Evolutionary conservation across 2,113 vertebrate species (phyloP).

Genomic region (Butorides virescens): DNA sequence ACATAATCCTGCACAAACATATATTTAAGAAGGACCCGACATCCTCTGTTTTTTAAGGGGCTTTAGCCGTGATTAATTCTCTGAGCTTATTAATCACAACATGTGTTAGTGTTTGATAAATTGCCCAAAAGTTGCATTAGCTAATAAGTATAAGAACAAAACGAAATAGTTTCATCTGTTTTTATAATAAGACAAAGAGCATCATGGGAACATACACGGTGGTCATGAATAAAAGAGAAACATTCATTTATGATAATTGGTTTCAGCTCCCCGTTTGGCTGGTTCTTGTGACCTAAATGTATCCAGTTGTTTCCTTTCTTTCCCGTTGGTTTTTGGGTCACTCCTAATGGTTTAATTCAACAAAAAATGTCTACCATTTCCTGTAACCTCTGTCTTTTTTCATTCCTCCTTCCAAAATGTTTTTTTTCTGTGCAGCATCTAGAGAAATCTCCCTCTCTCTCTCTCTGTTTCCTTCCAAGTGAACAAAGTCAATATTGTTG

Average conservation of each 20-base stretch:
- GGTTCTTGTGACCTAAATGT: conserved; percentile 87
- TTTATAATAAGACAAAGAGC: conserved; percentile 85
- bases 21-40: conserved; percentile 45
- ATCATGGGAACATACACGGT: conserved; percentile 87
- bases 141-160: conserved; percentile 84
- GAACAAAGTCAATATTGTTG: conserved; percentile 88
- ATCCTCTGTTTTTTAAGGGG: conserved; percentile 51
- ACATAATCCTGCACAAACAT: conserved; percentile 70
- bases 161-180: conserved; percentile 85
- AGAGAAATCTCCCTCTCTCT: conserved; percentile 68
- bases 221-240: conserved; percentile 88
- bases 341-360: conserved; percentile 97
- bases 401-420: conserved; percentile 86
- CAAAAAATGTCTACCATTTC: conserved; percentile 96
- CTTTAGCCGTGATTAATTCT: conserved; percentile 71
- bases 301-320: conserved; percentile 89
- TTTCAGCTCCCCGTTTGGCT: conserved; percentile 89
- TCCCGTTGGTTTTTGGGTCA: conserved; percentile 86
- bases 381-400: conserved; percentile 95
- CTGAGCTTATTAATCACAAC: conserved; percentile 76
- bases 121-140: conserved; percentile 83
- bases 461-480: conserved; percentile 74
- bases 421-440: conserved; percentile 76
- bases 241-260: conserved; percentile 90
- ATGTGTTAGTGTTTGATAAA: conserved; percentile 83